Evolutionary conservation across 2,888 invertebrate species (phyloP), one percentile per base, ranked within the genome.

Genomic region (Neocrepidodera transversa): DNA sequence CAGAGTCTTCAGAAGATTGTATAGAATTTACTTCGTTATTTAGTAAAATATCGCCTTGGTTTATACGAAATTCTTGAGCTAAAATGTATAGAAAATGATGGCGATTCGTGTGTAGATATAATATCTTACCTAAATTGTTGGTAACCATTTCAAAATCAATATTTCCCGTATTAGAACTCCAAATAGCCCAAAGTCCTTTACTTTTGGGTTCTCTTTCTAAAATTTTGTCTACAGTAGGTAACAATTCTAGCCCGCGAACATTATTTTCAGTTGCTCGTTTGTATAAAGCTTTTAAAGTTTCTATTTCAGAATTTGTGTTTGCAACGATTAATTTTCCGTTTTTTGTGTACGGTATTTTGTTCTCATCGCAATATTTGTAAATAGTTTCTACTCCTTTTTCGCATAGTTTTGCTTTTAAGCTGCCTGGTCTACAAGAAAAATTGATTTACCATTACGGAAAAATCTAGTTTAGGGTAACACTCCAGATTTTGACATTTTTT

Each of bases 251-350:
- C 11, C 60, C 66, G 26, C 51, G 45, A 1, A 71, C 88, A 36
- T 83, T 81, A 74, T 91, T 92, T 73, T 85, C 71, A 50, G 78
- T 63, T 1, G 86, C 90, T 70, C 87, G 48, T 11, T 60, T 42
- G 18, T 66, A 64, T 26, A 98, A 82, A 61, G 86, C 86, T 58
- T 89, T 82, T 56, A 97, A 80, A 61, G 87, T 79, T 4, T 84
- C 81, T 1, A 91, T 79, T 81, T 96, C 91, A 1, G 82, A 79
- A 62, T 87, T 83, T 0, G 87, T 87, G 17, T 28, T 45, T 1
- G 95, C 96, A 4, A 96, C 93, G 68, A 96, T 94, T 20, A 97
- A 79, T 82, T 97, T 97, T 1, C 97, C 97, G 79, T 89, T 86
- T 80, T 92, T 94, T 64, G 90, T 91, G 78, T 95, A 92, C 1